Evolutionary conservation across 2,113 vertebrate species (phyloP).

Genomic region (Centropus unirufus): DNA sequence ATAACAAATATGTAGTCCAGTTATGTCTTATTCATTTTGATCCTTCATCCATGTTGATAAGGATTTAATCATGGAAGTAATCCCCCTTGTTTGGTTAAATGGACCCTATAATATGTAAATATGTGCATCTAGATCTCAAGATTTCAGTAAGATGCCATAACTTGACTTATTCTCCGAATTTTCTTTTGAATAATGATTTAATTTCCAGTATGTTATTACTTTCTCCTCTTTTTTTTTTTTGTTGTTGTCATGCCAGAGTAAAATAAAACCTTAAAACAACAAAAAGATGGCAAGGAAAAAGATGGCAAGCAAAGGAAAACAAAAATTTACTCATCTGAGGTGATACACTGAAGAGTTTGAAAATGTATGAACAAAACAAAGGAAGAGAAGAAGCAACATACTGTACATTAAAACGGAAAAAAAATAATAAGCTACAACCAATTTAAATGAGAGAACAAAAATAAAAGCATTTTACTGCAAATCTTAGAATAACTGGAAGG

Average conservation of each 20-base stretch:
- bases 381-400: background rate
- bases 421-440: background rate
- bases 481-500: background rate
- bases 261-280: background rate
- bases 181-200: background rate
- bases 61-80: slow-evolving; percentile 1
- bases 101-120: background rate
- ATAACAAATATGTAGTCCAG: background rate
- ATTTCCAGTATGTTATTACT: background rate
- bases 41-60: slow-evolving; percentile 20
- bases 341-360: background rate
- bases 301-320: background rate
- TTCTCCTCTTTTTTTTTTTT: background rate
- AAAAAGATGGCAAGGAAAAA: background rate
- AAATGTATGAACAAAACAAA: background rate
- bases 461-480: background rate
- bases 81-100: background rate
- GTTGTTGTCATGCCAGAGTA: background rate
- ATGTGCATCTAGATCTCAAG: background rate
- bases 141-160: background rate
- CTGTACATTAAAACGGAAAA: background rate
- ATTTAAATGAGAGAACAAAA: background rate
- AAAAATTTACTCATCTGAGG: background rate
- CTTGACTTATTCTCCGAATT: background rate
- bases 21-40: slow-evolving; percentile 29